Percentiles rank a stretch among this genome's conserved stretches.
Evolutionary conservation across 2,888 invertebrate species (phyloP).

Genomic region (Flexamia atlantica): DNA sequence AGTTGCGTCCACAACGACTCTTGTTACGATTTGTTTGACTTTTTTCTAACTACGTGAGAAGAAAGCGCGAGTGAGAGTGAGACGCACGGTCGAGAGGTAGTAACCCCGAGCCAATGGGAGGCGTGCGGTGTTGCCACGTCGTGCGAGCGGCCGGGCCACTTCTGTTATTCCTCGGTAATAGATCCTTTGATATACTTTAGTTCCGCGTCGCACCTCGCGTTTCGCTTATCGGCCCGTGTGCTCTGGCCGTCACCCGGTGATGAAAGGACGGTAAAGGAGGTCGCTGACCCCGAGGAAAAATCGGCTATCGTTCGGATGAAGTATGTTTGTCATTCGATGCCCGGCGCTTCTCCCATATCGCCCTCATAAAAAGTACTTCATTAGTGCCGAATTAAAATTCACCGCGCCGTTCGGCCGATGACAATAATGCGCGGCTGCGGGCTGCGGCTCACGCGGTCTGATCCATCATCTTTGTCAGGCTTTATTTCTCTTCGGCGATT

Average conservation of each 20-base stretch:
- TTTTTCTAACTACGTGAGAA: slow-evolving; percentile 55
- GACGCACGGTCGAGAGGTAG: slow-evolving; percentile 23
- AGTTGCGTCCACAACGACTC: slow-evolving; percentile 4
- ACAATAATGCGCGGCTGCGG: slow-evolving; percentile 1
- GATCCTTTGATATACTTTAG: slow-evolving; percentile 55
- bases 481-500: slow-evolving; percentile 33
- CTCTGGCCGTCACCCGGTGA: neutral
- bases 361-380: slow-evolving; percentile 49
- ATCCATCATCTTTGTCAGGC: slow-evolving; percentile 29
- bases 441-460: neutral
- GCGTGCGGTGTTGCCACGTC: slow-evolving; percentile 42
- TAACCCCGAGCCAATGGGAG: slow-evolving; percentile 48
- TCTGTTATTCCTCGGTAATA: slow-evolving; percentile 39
- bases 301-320: slow-evolving; percentile 48
- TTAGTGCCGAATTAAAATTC: slow-evolving; percentile 42
- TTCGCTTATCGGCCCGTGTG: slow-evolving; percentile 23
- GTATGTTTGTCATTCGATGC: slow-evolving; percentile 47
- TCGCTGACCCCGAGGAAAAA: slow-evolving; percentile 47
- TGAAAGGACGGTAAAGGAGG: neutral
- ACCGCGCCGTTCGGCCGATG: slow-evolving; percentile 9
- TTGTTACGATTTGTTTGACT: slow-evolving; percentile 29
- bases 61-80: slow-evolving; percentile 49
- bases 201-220: slow-evolving; percentile 39
- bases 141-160: slow-evolving; percentile 25
- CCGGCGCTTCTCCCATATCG: slow-evolving; percentile 50